Percentiles rank a stretch among this genome's conserved stretches.
Evolutionary conservation across 2,888 invertebrate species (phyloP).

Genomic region (Formica aserva): DNA sequence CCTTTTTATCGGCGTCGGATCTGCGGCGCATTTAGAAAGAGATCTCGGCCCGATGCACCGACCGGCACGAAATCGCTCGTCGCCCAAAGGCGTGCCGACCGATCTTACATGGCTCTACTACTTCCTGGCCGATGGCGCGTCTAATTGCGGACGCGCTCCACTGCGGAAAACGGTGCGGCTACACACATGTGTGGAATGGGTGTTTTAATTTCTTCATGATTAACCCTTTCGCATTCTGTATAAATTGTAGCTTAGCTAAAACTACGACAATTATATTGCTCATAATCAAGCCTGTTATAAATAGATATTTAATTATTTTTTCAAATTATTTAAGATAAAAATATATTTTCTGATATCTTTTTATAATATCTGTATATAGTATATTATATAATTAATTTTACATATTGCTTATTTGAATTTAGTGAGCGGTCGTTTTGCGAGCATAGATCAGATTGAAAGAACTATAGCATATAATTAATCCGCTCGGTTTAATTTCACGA

Average conservation of each 20-base stretch:
- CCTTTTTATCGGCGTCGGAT: slow-evolving; percentile 75
- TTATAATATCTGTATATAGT: not conserved
- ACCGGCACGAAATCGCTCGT: slow-evolving; percentile 69
- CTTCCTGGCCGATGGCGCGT: slow-evolving; percentile 75
- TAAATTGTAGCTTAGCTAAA: not conserved
- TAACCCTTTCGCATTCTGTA: not conserved
- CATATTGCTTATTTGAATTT: not conserved
- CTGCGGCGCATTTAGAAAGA: slow-evolving; percentile 74
- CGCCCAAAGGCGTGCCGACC: slow-evolving; percentile 66
- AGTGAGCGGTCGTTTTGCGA: not conserved
- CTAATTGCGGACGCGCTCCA: slow-evolving; percentile 70
- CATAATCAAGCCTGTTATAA: not conserved
- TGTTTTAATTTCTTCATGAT: not conserved
- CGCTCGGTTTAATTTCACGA: not conserved
- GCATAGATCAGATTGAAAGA: not conserved
- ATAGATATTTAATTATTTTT: not conserved
- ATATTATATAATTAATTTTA: slow-evolving; percentile 2
- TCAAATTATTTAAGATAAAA: not conserved
- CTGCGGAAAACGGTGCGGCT: slow-evolving; percentile 60
- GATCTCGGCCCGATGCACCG: slow-evolving; percentile 67
- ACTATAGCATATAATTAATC: not conserved
- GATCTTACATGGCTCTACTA: slow-evolving; percentile 63
- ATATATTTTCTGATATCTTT: not conserved
- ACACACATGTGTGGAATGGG: slow-evolving; percentile 14
- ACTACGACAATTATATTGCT: not conserved